Evolutionary conservation across 2,888 invertebrate genomes (phyloP).

Genomic region (Stenoptilia bipunctidactyla): DNA sequence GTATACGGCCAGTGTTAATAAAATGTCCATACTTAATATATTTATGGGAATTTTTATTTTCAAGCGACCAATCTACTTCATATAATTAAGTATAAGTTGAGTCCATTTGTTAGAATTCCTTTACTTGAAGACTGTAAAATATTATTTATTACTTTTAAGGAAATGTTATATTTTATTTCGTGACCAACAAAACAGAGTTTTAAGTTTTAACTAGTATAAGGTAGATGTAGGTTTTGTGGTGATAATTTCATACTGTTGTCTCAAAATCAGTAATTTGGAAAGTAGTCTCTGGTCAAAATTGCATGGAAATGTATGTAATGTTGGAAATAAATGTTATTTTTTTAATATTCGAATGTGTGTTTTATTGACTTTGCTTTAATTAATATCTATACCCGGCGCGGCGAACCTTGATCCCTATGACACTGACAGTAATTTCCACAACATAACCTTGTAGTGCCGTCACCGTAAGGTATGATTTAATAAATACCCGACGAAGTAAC

Average conservation of each 20-base stretch:
- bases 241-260: slow-evolving; percentile 56
- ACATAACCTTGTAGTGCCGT: too few relatives aligned
- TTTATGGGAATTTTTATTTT: background rate
- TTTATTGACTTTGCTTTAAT: background rate
- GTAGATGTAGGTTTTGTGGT: slow-evolving; percentile 65
- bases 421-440: too few relatives aligned
- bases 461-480: too few relatives aligned
- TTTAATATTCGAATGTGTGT: slow-evolving; percentile 22
- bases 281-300: slow-evolving; percentile 57
- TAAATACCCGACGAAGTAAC: too few relatives aligned
- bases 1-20: too few relatives aligned
- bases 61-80: background rate
- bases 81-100: slow-evolving; percentile 2
- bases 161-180: slow-evolving; percentile 51
- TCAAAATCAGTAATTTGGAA: slow-evolving; percentile 46
- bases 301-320: slow-evolving; percentile 60
- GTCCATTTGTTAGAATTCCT: slow-evolving; percentile 15
- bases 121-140: slow-evolving; percentile 44
- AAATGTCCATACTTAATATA: background rate
- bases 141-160: slow-evolving; percentile 45
- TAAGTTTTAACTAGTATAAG: slow-evolving; percentile 35
- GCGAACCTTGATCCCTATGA: too few relatives aligned
- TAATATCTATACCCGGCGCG: too few relatives aligned
- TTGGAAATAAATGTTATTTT: slow-evolving; percentile 67
- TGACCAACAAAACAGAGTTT: slow-evolving; percentile 61